Evolutionary conservation across 2,888 invertebrate species (phyloP).

Genomic region (Epistrophe grossulariae): DNA sequence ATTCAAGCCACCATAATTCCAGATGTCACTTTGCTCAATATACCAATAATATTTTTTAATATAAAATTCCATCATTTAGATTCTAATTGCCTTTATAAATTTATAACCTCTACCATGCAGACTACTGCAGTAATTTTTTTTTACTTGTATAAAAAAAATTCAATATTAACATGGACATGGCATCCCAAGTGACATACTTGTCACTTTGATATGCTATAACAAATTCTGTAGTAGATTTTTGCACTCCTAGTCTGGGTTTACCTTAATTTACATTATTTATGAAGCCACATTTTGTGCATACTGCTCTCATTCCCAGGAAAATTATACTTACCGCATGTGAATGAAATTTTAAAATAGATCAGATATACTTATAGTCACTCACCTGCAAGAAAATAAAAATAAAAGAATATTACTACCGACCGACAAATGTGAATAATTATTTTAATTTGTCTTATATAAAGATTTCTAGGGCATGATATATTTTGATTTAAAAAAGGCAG

Average conservation of each 20-base stretch:
- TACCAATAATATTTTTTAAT: not conserved
- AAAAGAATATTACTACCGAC: not conserved
- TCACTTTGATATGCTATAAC: not conserved
- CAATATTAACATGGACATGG: not conserved
- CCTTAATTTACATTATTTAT: conserved; percentile 3
- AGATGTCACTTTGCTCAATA: not conserved
- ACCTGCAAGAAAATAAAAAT: conserved; percentile 50
- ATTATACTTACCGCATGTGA: not conserved
- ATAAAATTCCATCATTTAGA: not conserved
- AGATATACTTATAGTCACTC: conserved; percentile 43
- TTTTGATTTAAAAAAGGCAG: not conserved
- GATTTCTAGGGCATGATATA: too few relatives aligned
- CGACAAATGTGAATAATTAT: not conserved
- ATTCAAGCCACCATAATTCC: not conserved
- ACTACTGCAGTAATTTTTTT: not conserved
- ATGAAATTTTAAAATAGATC: not conserved
- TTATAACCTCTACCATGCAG: not conserved
- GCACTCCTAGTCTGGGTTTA: not conserved
- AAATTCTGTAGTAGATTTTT: not conserved
- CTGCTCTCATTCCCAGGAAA: not conserved
- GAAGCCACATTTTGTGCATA: not conserved
- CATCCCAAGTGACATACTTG: not conserved
- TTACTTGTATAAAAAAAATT: not conserved
- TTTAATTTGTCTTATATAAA: not conserved
- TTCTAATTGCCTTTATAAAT: conserved; percentile 6